Conservation (phyloP, 1,140 invertebrate genomes). For the Bombus pyrosoma region DNA sequence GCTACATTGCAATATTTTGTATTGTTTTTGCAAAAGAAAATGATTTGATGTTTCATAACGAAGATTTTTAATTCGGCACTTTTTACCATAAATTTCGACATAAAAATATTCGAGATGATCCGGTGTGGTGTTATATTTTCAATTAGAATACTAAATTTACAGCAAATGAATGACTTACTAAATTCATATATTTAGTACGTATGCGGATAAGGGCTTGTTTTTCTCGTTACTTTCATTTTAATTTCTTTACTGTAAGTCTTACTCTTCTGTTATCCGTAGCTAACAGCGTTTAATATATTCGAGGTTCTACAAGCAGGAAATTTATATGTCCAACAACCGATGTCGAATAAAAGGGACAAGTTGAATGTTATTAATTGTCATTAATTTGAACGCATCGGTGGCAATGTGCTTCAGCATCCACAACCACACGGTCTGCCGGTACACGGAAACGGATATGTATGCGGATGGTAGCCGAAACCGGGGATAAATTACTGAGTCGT, state of each 20-base stretch:
- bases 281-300: not conserved
- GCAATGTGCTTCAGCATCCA: slow-evolving; percentile 16
- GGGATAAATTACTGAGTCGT: slow-evolving; percentile 80
- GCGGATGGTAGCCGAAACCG: slow-evolving; percentile 61
- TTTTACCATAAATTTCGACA: too few relatives aligned
- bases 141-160: too few relatives aligned
- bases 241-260: not conserved
- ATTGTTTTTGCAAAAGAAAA: too few relatives aligned
- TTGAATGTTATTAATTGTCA: slow-evolving; percentile 63
- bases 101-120: too few relatives aligned
- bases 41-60: too few relatives aligned
- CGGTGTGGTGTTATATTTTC: too few relatives aligned
- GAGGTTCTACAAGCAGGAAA: not conserved
- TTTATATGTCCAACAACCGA: not conserved
- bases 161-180: not conserved
- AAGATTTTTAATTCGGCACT: too few relatives aligned
- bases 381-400: slow-evolving; percentile 53
- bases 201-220: not conserved
- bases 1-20: too few relatives aligned
- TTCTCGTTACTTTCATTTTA: not conserved
- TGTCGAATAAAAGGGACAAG: slow-evolving; percentile 21
- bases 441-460: slow-evolving; percentile 20
- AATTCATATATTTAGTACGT: not conserved
- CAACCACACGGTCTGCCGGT: slow-evolving; percentile 24
- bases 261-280: too few relatives aligned